A percentile compares a stretch with the other conserved stretches of the same genome.
Evolutionary conservation across 2,797 vertebrate genomes (phyloP).

Genomic region (Lagodon rhomboides): DNA sequence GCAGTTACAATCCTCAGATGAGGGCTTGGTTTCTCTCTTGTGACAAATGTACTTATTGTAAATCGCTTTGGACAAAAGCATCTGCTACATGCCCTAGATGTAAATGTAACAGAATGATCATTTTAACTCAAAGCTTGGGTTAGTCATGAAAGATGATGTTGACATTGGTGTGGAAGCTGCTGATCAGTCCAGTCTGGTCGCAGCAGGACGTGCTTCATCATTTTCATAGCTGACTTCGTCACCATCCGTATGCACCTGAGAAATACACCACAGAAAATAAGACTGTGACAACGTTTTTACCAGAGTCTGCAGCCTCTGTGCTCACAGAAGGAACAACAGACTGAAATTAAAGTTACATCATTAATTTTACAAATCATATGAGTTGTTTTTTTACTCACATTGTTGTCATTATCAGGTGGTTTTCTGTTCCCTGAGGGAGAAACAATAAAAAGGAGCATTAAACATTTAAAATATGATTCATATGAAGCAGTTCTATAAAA

Average conservation of each 20-base stretch:
- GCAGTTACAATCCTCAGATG: too few relatives aligned
- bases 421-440: background rate
- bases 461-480: background rate
- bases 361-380: background rate
- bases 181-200: too few relatives aligned
- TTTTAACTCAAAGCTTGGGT: too few relatives aligned
- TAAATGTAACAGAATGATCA: too few relatives aligned
- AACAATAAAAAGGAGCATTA: background rate
- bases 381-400: background rate
- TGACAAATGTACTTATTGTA: too few relatives aligned
- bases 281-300: background rate
- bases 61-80: too few relatives aligned
- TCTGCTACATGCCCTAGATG: too few relatives aligned
- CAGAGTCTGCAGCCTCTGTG: constrained; percentile 4
- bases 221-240: constrained; percentile 12
- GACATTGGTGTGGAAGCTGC: too few relatives aligned
- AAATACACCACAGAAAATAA: background rate
- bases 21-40: too few relatives aligned
- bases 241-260: background rate
- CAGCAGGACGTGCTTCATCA: background rate
- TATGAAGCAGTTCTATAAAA: background rate
- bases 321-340: background rate
- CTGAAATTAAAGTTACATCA: background rate
- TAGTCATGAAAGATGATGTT: too few relatives aligned
- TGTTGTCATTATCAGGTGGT: background rate